Base-by-base conservation (phyloP, 2,113 vertebrate genomes). In the Sprattus sprattus region DNA sequence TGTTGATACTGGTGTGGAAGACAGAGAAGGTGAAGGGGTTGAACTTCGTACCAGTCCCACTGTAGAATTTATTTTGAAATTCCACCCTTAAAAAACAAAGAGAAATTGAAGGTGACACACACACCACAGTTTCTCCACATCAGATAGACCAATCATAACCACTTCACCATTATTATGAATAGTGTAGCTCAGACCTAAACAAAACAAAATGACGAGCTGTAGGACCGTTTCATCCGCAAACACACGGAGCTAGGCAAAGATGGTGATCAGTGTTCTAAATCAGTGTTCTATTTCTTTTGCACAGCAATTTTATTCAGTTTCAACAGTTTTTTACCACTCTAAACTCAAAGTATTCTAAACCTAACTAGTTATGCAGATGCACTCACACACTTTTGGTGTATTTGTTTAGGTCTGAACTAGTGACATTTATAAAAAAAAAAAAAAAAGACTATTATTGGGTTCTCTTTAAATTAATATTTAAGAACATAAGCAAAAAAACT, bases 1-100 rank as follows among this genome's bases (percentile, higher is more conserved):
- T 89, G 87, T 91, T 91, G 88, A 94, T 94, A 90, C 94, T 93
- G 60, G 91, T 94, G 60, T 94, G 93, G 83, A 97, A 92, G 9
- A 95, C 93, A 87, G 94, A 92, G 88, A 97, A 96, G 44, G 95
- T 95, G 88, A 97, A 97, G 86, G 96, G 96, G 0, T 93, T 91
- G 89, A 97, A 97, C 89, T 95, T 96, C 93, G 95, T 95, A 89
- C 96, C 96, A 87, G 91, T 92, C 47, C 96, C 96, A 3, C 92
- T 82, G 49, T 97, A 97, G 93, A 97, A 96, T 81, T 96, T 97
- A 91, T 94, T 96, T 92, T 97, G 96, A 93, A 97, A 97, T 91
- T 97, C 96, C 89, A 97, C 96, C 96, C 96, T 97, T 91, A 85
- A 90, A 2, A 89, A 0, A 3, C 90, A 84, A 90, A 86, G 45